Conservation (phyloP, 2,113 vertebrate genomes). For the Pseudorectes ferrugineus region DNA sequence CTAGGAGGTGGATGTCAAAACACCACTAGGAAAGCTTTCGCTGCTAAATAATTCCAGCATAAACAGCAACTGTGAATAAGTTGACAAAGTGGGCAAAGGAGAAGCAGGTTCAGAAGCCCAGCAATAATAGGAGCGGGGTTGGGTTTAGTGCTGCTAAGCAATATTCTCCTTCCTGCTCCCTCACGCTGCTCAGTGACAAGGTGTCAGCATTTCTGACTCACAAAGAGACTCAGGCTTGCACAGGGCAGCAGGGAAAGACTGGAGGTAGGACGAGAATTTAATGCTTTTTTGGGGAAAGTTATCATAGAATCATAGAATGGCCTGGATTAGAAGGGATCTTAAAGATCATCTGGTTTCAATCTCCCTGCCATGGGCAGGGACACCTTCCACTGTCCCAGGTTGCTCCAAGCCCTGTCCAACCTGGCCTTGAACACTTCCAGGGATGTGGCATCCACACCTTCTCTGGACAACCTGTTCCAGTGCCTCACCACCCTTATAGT, state of each 20-base stretch:
- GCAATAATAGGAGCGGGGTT: not conserved
- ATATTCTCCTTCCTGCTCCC: not conserved
- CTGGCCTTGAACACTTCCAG: not conserved
- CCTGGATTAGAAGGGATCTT: not conserved
- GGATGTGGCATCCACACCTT: not conserved
- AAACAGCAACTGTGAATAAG: not conserved
- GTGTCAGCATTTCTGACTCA: not conserved
- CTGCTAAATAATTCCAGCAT: not conserved
- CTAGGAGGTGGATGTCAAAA: not conserved
- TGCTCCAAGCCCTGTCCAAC: not conserved
- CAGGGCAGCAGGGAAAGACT: not conserved
- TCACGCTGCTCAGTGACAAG: not conserved
- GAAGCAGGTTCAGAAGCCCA: not conserved
- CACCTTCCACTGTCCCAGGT: fast-evolving
- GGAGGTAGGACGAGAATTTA: not conserved
- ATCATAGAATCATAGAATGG: not conserved
- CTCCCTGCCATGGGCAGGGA: not conserved
- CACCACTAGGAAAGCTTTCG: not conserved
- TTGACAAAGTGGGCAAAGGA: not conserved
- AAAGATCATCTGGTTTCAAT: not conserved
- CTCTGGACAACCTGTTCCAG: not conserved
- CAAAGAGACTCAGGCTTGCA: not conserved
- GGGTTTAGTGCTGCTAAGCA: not conserved
- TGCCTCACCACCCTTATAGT: too few relatives aligned
- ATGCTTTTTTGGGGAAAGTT: not conserved